phyloP scores from a whole-genome alignment of 53 echinoderm and acorn worm species.

The Astropecten irregularis region DNA sequence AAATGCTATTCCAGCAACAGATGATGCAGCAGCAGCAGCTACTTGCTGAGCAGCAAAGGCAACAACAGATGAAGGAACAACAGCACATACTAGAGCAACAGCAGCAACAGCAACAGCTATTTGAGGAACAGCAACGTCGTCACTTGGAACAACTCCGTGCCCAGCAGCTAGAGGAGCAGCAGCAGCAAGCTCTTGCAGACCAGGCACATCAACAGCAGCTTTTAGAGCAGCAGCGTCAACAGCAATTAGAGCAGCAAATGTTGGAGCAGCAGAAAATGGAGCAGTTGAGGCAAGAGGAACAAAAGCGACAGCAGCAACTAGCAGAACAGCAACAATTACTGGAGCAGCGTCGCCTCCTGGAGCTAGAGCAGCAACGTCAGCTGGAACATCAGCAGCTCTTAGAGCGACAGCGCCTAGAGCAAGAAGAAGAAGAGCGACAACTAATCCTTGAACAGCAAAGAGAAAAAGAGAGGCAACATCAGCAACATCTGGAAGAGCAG shows the following conservation, averaged over 20 bases:
- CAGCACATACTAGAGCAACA: slow-evolving; percentile 46
- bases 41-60: slow-evolving; percentile 37
- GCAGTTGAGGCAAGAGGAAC: slow-evolving; percentile 17
- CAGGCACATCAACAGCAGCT: slow-evolving; percentile 33
- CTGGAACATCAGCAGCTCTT: slow-evolving; percentile 25
- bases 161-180: slow-evolving; percentile 27
- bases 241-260: slow-evolving; percentile 22
- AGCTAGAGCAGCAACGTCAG: slow-evolving; percentile 33
- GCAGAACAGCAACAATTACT: slow-evolving; percentile 17
- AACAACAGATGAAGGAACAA: slow-evolving; percentile 49
- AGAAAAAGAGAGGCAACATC: slow-evolving; percentile 5
- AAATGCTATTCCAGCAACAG: slow-evolving; percentile 29
- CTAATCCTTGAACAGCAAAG: neutral
- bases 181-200: slow-evolving; percentile 34
- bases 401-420: slow-evolving; percentile 13
- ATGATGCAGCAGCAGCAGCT: slow-evolving; percentile 6
- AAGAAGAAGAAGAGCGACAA: slow-evolving; percentile 18
- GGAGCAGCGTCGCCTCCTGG: slow-evolving; percentile 22
- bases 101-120: slow-evolving; percentile 41
- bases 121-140: slow-evolving; percentile 32
- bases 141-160: slow-evolving; percentile 29
- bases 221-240: slow-evolving; percentile 19
- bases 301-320: slow-evolving; percentile 12
- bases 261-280: slow-evolving; percentile 27
- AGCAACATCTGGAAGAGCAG: slow-evolving; percentile 11